phyloP scores from a whole-genome alignment of 1,140 invertebrate species.

The Temnothorax longispinosus region DNA sequence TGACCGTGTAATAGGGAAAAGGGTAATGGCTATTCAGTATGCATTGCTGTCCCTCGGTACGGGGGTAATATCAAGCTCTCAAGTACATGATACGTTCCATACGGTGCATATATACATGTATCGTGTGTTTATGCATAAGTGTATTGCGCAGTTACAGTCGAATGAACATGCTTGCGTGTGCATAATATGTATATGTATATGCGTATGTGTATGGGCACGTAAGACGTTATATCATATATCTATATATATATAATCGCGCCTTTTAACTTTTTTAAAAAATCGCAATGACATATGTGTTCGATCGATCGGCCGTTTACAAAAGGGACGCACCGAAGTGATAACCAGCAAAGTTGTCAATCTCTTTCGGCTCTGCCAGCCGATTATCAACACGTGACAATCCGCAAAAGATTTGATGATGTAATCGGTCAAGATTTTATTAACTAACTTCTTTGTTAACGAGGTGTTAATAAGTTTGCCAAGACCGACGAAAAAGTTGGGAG shows the following conservation, averaged over 20 bases:
- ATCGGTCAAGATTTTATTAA: background rate
- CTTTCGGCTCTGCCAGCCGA: no score
- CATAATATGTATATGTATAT: slow-evolving; percentile 9
- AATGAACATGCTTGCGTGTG: slow-evolving; percentile 63
- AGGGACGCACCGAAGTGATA: background rate
- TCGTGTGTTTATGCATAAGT: slow-evolving; percentile 36
- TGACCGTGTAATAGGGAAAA: slow-evolving; percentile 82
- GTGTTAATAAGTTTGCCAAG: background rate
- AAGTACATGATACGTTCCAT: slow-evolving; percentile 79
- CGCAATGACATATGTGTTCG: slow-evolving; percentile 22
- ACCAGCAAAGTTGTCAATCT: background rate
- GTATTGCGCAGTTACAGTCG: slow-evolving; percentile 47
- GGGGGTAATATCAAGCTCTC: slow-evolving; percentile 78
- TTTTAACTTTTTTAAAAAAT: slow-evolving; percentile 49
- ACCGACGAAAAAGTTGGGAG: background rate
- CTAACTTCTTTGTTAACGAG: background rate
- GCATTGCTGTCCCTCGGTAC: slow-evolving; percentile 82
- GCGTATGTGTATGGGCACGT: background rate
- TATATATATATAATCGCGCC: background rate
- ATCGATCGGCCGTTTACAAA: slow-evolving; percentile 39
- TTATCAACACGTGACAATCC: background rate
- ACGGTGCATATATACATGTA: slow-evolving; percentile 62
- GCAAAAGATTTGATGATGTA: background rate
- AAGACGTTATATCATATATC: slow-evolving; percentile 31
- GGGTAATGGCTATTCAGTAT: slow-evolving; percentile 84